Evolutionary conservation across 2,113 vertebrate species (phyloP).

Genomic region (Aegithalos caudatus): DNA sequence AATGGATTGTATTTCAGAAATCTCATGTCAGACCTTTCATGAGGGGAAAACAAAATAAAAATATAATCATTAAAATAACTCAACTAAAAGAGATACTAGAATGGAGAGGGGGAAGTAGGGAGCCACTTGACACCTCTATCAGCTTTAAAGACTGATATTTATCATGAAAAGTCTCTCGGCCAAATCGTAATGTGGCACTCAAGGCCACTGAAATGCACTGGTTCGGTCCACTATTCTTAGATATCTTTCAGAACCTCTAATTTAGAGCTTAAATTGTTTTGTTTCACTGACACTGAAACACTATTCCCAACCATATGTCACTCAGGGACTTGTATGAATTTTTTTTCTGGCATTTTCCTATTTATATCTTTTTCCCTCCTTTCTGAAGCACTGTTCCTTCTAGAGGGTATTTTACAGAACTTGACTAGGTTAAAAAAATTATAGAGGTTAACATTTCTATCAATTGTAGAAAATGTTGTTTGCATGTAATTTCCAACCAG

Average conservation of each 20-base stretch:
- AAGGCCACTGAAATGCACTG: background rate
- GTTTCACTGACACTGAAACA: background rate
- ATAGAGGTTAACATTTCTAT: background rate
- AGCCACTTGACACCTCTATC: background rate
- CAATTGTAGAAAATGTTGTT: background rate
- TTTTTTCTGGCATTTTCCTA: background rate
- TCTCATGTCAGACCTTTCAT: background rate
- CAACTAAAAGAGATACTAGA: background rate
- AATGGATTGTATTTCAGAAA: background rate
- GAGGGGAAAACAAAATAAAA: background rate
- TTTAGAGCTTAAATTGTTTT: background rate
- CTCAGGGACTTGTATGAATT: background rate
- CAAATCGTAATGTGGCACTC: background rate
- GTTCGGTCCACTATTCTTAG: background rate
- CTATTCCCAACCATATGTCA: background rate
- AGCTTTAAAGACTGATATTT: background rate
- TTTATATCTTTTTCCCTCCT: background rate
- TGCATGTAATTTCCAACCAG: background rate
- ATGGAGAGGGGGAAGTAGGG: background rate
- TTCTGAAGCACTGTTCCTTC: background rate
- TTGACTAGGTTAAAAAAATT: background rate
- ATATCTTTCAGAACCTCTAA: background rate
- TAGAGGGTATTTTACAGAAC: background rate
- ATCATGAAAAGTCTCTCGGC: background rate
- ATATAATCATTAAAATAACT: background rate